These are phyloP conservation scores for Lycocorax pyrrhopterus DNA, from an alignment of 2,113 vertebrate species.

Conservation along the genomic window DNA sequence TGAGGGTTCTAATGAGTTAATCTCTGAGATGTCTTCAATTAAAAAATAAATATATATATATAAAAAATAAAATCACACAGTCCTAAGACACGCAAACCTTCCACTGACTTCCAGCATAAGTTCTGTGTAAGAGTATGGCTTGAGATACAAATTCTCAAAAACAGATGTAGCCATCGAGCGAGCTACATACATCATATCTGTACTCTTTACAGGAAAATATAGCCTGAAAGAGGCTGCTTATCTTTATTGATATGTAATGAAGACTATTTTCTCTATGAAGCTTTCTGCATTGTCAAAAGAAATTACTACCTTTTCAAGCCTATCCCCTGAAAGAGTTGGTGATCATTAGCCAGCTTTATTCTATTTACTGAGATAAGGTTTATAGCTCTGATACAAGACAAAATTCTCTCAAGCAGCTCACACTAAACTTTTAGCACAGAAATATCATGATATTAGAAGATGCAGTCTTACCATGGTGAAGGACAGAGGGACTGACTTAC, in stretches of 20 bases:
- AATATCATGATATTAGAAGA: background rate
- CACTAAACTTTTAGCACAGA: constrained; percentile 34
- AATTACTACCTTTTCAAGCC: constrained; percentile 1
- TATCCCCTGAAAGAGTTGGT: constrained; percentile 44
- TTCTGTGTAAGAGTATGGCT: background rate
- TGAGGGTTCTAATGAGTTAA: background rate
- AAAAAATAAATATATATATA: background rate
- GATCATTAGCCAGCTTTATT: constrained; percentile 80
- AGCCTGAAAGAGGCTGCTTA: background rate
- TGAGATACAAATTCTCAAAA: background rate
- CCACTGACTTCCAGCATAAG: background rate
- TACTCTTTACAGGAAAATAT: background rate
- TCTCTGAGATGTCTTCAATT: background rate
- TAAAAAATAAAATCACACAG: background rate
- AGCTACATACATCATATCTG: background rate
- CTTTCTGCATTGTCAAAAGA: constrained; percentile 33
- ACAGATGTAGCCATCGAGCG: background rate
- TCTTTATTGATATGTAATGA: constrained; percentile 4
- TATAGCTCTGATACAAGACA: constrained; percentile 64
- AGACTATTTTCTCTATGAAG: constrained; percentile 48
- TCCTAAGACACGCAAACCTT: background rate
- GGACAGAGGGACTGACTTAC: background rate
- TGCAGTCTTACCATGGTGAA: background rate
- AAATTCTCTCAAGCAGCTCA: constrained; percentile 28
- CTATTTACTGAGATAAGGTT: constrained; percentile 76